Evolutionary conservation across 37 sponge, comb jelly and placozoan genomes (phyloP), one percentile per base, ranked within the genome.

Genomic region (Tethya wilhelma): DNA sequence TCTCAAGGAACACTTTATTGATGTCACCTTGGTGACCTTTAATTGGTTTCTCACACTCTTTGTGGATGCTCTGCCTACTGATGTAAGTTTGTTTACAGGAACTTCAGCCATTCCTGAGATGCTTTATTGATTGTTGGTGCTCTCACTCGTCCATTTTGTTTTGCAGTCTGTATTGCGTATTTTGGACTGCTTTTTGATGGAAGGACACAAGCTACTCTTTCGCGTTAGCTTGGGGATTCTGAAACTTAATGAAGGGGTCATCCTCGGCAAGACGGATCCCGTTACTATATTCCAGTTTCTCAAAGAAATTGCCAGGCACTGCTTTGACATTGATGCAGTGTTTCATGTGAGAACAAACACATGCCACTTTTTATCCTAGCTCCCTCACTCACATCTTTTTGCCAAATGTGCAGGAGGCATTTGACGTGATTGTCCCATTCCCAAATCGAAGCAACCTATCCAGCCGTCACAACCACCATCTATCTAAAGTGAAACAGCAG

Each of bases 31-130:
- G 38, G 76, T 91, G 56, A 87, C 87, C 26, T 74, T 87, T 59
- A 91, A 91, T 76, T 91, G 92, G 92, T 91, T 86, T 37, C 74
- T 91, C 45, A 91, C 92, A 2, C 53, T 91, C n/a, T 91, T 91
- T 31, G 69, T 73, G 8, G 92, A 91, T 39, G 74, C 92, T 58
- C 59, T 91, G 49, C 92, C 92, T 0, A 91, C 92, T 25, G 92
- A 91, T 64, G 92, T 91, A 32, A 30, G n/a, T n/a, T 56, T 57
- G 28, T 23, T 31, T 38, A 37, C 64, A 75, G 6, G 20, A 23
- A n/a, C n/a, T n/a, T n/a, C n/a, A n/a, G n/a, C n/a, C n/a, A n/a
- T n/a, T n/a, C n/a, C n/a, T n/a, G n/a, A n/a, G n/a, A n/a, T n/a
- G n/a, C n/a, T n/a, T n/a, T n/a, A n/a, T n/a, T n/a, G n/a, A n/a